Evolutionary conservation across 64 coral and sea anemone species (phyloP).

Genomic region (Acropora yongei): DNA sequence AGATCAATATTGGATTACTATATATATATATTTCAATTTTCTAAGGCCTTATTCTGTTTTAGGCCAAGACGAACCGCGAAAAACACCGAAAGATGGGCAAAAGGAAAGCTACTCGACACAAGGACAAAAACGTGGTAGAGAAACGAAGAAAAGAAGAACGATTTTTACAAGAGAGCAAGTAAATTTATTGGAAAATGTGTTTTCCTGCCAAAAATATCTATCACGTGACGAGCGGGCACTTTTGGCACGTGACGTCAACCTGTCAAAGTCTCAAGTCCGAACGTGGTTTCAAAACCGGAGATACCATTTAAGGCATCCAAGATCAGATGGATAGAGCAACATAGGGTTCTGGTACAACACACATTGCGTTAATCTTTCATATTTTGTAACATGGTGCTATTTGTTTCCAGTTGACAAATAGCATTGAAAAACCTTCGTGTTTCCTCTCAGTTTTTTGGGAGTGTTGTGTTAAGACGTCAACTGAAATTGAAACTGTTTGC

Average conservation of each 20-base stretch:
- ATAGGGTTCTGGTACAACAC: neutral
- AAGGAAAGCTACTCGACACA: neutral
- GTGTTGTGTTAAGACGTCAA: too few species aligned
- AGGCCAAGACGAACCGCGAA: neutral
- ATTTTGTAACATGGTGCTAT: neutral
- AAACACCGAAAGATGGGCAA: neutral
- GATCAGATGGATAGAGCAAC: slow-evolving; percentile 35
- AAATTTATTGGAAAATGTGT: slow-evolving; percentile 65
- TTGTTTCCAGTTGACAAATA: too few species aligned
- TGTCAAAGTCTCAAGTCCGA: slow-evolving; percentile 87
- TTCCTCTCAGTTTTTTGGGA: too few species aligned
- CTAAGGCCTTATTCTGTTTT: neutral
- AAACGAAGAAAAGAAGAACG: slow-evolving; percentile 70
- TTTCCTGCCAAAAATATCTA: slow-evolving; percentile 85
- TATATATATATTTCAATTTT: neutral
- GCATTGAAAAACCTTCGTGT: too few species aligned
- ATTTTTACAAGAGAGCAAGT: slow-evolving; percentile 81
- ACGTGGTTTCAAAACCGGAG: slow-evolving; percentile 97
- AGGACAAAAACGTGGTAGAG: neutral
- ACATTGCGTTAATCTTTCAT: neutral
- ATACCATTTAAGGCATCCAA: slow-evolving; percentile 78
- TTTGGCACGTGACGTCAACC: slow-evolving; percentile 58
- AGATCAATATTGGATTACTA: slow-evolving; percentile 13
- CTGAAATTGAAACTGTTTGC: too few species aligned
- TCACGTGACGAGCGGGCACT: slow-evolving; percentile 79